Evolutionary conservation across 35 echinoderm and acorn worm species (phyloP), one percentile per base, ranked within the genome.

Genomic region (Heliocidaris tuberculata): DNA sequence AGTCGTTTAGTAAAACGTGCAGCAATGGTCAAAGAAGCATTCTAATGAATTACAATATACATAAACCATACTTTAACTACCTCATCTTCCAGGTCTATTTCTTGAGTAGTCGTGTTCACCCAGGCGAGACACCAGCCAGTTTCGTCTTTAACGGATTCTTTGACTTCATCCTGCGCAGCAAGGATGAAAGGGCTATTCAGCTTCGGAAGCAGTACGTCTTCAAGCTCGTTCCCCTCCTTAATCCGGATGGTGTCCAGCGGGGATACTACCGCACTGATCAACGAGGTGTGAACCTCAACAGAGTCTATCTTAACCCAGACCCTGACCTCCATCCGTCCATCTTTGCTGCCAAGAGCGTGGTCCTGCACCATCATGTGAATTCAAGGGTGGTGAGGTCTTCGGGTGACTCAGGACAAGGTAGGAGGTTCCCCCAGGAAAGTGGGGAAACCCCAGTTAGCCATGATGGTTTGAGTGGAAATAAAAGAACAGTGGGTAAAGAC

Each of bases 61-160:
- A 2, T 52, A 52, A 52, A 52, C 50, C 50, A 56, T 56, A 56
- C 11, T 56, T 12, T 56, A 13, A 56, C 15, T 10, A 52, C 50
- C 6, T 52, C 50, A 52, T 56, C 10, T 78, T 78, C 4, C 65
- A 99, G 98, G 98, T 99, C 5, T 99, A 95, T 70, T 96, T 99
- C 65, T 87, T 99, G 85, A 97, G 94, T 47, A 99, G 98, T 48
- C 92, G 98, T 60, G 98, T 99, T 85, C 98, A 99, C 35, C 98
- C 98, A 13, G 98, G 98, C 30, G 98, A 99, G 50, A 99, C 98
- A 9, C 98, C 98, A 78, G 96, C 98, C 30, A 99, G 98, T 95
- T 97, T 97, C 61, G 98, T 99, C 85, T 99, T 99, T 94, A 99
- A 99, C 93, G 98, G 98, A 31, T 99, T 99, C 94, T 86, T 99